These are phyloP conservation scores for Saccopteryx leptura DNA, from an alignment of 2,113 vertebrate species.

Conservation along the genomic window DNA sequence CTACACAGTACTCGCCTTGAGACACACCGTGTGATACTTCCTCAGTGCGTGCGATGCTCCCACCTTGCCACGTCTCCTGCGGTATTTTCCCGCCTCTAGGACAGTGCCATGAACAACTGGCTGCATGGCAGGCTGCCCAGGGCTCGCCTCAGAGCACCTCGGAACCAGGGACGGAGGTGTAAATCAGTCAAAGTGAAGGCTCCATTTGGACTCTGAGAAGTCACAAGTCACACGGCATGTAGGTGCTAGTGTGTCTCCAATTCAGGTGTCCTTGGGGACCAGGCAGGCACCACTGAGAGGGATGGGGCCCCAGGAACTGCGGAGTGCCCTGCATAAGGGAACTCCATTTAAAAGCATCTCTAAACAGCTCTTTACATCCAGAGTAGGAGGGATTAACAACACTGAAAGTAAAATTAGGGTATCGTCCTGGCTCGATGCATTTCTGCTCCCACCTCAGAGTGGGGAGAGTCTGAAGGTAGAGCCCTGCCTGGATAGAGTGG, in stretches of 20 bases:
- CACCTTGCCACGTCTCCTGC: not conserved
- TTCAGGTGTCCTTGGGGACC: not conserved
- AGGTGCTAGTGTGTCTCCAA: not conserved
- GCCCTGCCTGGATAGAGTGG: not conserved
- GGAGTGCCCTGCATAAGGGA: not conserved
- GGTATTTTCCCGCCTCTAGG: not conserved
- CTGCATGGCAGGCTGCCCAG: not conserved
- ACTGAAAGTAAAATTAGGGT: not conserved
- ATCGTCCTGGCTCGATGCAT: not conserved
- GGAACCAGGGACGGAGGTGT: not conserved
- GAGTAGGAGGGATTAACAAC: not conserved
- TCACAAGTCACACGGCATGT: not conserved
- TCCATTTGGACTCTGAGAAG: not conserved
- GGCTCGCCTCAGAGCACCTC: not conserved
- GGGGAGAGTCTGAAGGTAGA: not conserved
- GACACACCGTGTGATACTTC: rapidly evolving
- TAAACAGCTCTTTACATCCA: not conserved
- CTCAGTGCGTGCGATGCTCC: too few species aligned
- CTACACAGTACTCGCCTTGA: not conserved
- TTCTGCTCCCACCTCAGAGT: not conserved
- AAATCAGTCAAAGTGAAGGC: not conserved
- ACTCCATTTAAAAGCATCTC: not conserved
- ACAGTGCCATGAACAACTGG: not conserved
- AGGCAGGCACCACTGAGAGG: not conserved
- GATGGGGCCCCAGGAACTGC: not conserved